These are phyloP conservation scores for Harpagifer antarcticus DNA, from an alignment of 2,797 vertebrate genomes.

Conservation along the genomic window DNA sequence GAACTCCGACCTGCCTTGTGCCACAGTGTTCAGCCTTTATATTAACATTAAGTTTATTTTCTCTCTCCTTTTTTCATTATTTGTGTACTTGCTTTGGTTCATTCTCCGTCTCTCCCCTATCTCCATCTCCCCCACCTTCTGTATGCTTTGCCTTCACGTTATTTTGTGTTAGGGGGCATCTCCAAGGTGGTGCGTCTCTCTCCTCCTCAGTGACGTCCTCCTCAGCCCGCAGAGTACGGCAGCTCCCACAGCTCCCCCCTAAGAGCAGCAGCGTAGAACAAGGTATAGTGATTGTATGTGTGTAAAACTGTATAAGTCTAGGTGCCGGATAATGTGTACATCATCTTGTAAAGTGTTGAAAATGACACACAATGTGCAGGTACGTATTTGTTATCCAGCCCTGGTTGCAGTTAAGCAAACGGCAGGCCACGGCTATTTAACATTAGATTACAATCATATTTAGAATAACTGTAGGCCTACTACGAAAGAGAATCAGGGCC, in stretches of 20 bases:
- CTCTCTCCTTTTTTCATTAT: constrained; percentile 24
- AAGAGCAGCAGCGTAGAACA: constrained; percentile 96
- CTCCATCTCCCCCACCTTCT: not conserved
- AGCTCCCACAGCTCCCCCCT: constrained; percentile 96
- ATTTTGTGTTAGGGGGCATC: constrained; percentile 84
- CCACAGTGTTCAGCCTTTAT: not conserved
- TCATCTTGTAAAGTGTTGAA: not conserved
- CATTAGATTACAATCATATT: too few species aligned
- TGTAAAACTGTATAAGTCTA: constrained; percentile 27
- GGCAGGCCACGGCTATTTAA: too few species aligned
- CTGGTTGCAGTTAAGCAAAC: too few species aligned
- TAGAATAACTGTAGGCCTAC: too few species aligned
- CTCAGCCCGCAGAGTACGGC: constrained; percentile 90
- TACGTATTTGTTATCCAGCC: too few species aligned
- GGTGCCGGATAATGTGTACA: not conserved
- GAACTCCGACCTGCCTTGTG: not conserved
- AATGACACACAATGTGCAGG: not conserved
- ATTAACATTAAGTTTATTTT: constrained; percentile 20
- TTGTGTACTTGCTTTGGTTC: constrained; percentile 21
- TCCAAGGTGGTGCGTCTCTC: constrained; percentile 88
- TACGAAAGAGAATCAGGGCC: too few species aligned
- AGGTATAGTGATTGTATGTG: constrained; percentile 82
- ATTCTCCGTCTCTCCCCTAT: constrained; percentile 26
- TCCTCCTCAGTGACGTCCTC: constrained; percentile 88
- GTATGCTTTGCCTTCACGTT: constrained; percentile 27